Evolutionary conservation across 2,113 vertebrate genomes (phyloP).

Genomic region (Neolamprologus hecqui): DNA sequence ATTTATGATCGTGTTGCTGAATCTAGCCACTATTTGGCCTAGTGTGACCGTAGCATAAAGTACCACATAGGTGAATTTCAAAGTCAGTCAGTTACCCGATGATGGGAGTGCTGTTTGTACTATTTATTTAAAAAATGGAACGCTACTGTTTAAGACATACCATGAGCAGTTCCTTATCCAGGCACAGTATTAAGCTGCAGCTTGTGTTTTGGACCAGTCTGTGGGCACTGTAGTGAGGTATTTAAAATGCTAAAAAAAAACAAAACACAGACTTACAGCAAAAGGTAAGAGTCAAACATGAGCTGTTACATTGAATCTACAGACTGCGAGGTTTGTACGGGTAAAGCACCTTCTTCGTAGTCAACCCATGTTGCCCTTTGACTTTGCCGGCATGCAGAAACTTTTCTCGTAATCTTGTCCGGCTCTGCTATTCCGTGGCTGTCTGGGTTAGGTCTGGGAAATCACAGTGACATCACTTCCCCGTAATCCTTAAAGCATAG

Average conservation of each 20-base stretch:
- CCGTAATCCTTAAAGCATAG: slow-evolving; percentile 27
- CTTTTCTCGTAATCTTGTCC: background rate
- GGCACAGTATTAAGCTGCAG: background rate
- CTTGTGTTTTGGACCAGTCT: background rate
- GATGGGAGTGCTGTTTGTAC: background rate
- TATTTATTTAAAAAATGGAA: background rate
- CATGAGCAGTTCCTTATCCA: background rate
- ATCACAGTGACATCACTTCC: slow-evolving; percentile 52
- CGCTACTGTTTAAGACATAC: background rate
- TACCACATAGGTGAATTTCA: background rate
- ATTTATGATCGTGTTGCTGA: background rate
- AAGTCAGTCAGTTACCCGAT: background rate
- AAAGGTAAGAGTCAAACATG: background rate
- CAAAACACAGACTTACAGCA: background rate
- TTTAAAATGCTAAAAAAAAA: background rate
- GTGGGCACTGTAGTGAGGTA: background rate
- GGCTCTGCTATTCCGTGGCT: background rate
- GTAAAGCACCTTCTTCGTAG: background rate
- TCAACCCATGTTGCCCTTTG: background rate
- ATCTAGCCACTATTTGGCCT: background rate
- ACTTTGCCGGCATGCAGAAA: background rate
- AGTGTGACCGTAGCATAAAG: background rate
- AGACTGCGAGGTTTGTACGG: background rate
- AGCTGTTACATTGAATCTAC: background rate
- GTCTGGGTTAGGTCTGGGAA: slow-evolving; percentile 6